phyloP scores from a whole-genome alignment of 2,797 vertebrate genomes.

The Pangasius krempfi region DNA sequence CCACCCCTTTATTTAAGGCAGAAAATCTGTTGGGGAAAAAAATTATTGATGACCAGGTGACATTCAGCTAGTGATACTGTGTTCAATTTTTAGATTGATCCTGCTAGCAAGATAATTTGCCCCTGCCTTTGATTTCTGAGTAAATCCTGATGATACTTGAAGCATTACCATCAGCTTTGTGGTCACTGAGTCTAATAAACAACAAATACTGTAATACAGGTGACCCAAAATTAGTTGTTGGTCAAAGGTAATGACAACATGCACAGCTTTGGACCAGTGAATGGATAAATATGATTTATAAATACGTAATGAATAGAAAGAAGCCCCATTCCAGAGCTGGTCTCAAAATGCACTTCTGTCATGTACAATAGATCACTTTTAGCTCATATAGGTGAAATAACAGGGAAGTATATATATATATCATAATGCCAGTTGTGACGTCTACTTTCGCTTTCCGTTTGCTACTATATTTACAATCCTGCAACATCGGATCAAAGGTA shows the following conservation, averaged over 20 bases:
- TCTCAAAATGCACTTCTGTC: conserved; percentile 54
- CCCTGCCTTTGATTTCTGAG: conserved; percentile 44
- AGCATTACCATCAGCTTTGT: conserved; percentile 53
- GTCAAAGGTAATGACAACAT: conserved; percentile 47
- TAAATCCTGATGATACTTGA: conserved; percentile 50
- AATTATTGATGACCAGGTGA: conserved; percentile 20
- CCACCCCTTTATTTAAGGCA: background rate
- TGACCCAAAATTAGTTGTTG: conserved; percentile 37
- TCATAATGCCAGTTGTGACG: conserved; percentile 36
- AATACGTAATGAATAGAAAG: conserved; percentile 18
- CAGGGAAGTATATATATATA: conserved; percentile 17
- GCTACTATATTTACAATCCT: conserved; percentile 43
- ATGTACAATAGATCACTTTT: conserved; percentile 29
- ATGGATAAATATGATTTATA: conserved; percentile 37
- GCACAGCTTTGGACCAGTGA: conserved; percentile 38
- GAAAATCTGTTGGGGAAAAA: background rate
- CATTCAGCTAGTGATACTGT: conserved; percentile 25
- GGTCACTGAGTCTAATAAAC: conserved; percentile 31
- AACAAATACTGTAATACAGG: conserved; percentile 33
- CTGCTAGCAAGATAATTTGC: conserved; percentile 46
- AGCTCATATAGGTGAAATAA: conserved; percentile 42
- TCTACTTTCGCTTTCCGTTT: conserved; percentile 39
- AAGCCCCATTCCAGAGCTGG: conserved; percentile 46
- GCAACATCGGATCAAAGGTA: conserved; percentile 57
- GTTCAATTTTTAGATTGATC: conserved; percentile 31